Conservation (phyloP, 2,888 invertebrate genomes). For the Poecilus cupreus region DNA sequence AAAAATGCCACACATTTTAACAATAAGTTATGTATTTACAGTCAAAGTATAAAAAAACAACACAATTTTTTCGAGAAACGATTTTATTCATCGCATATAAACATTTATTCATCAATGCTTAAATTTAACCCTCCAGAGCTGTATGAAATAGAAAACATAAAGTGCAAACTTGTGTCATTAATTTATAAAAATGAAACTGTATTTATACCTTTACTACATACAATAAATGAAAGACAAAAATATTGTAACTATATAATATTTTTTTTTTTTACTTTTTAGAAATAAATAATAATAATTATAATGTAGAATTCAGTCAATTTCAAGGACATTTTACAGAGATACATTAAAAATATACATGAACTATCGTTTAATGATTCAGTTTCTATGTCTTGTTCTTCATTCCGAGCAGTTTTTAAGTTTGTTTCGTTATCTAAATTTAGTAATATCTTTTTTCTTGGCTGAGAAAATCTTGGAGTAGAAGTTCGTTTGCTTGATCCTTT, state of each 20-base stretch:
- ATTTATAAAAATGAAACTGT: not conserved
- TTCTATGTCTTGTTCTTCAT: not conserved
- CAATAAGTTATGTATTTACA: not conserved
- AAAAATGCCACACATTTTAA: conserved; percentile 6
- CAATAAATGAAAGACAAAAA: too few species aligned
- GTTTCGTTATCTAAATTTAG: not conserved
- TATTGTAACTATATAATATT: too few species aligned
- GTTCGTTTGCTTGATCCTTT: not conserved
- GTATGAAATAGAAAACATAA: not conserved
- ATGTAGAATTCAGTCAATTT: not conserved
- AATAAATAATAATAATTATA: not conserved
- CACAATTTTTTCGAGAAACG: not conserved
- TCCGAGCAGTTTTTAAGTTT: not conserved
- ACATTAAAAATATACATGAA: not conserved
- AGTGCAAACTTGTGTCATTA: conserved; percentile 1
- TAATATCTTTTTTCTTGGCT: not conserved
- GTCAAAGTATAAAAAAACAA: not conserved
- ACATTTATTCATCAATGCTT: not conserved
- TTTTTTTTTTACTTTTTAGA: too few species aligned
- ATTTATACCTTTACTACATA: not conserved
- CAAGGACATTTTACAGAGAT: not conserved
- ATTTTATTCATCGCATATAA: not conserved
- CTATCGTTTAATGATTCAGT: not conserved
- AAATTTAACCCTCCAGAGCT: not conserved
- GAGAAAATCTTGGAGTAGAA: not conserved